Conservation (phyloP, 2,113 vertebrate species). For the Eclectus roratus region DNA sequence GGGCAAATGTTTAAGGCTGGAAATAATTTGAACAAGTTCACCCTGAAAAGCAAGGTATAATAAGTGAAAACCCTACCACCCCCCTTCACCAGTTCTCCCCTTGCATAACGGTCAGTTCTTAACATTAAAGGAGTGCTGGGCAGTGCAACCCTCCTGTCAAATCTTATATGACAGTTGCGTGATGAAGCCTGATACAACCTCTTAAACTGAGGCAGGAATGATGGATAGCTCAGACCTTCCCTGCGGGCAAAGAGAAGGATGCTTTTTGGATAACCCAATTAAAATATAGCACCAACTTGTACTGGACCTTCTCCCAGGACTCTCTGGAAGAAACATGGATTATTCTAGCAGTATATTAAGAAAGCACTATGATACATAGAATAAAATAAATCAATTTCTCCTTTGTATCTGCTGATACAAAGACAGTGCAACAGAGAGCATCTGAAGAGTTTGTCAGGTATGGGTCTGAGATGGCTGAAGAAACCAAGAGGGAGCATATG, state of each 20-base stretch:
- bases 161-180: background rate
- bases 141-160: background rate
- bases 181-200: slow-evolving; percentile 18
- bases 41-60: background rate
- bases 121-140: background rate
- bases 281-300: background rate
- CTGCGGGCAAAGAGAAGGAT: slow-evolving; percentile 29
- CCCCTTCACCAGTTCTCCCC: background rate
- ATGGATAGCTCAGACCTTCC: slow-evolving; percentile 37
- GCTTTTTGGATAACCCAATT: slow-evolving; percentile 53
- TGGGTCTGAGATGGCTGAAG: background rate
- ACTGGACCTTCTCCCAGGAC: background rate
- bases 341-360: background rate
- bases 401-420: background rate
- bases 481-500: background rate
- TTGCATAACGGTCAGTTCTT: slow-evolving; percentile 9
- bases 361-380: background rate
- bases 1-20: background rate
- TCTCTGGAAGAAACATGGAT: background rate
- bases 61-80: background rate
- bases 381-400: background rate
- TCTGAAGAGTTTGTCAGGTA: accelerated
- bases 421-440: background rate
- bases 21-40: slow-evolving; percentile 24
- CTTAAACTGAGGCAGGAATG: slow-evolving; percentile 27